Evolutionary conservation across 2,797 vertebrate species (phyloP).

Genomic region (Notamacropus eugenii): DNA sequence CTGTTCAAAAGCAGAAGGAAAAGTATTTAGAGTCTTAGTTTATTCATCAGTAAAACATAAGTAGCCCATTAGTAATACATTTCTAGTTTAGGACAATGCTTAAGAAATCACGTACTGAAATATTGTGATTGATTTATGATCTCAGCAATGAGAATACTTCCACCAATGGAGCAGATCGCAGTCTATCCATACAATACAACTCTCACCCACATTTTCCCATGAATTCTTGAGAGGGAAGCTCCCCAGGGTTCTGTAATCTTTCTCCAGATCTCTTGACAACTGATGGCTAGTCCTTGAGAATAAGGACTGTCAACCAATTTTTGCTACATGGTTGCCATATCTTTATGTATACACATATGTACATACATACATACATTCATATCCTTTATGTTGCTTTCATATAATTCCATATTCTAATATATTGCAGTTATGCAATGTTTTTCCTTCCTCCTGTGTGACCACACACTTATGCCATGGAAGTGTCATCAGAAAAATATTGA

Average conservation of each 20-base stretch:
- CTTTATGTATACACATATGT: not conserved
- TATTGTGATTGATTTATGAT: not conserved
- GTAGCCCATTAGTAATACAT: conserved; percentile 30
- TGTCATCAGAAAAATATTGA: not conserved
- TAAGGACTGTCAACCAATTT: not conserved
- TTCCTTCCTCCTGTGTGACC: not conserved
- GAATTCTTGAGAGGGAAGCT: not conserved
- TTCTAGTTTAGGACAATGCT: not conserved
- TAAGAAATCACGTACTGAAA: not conserved
- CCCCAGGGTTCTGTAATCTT: not conserved
- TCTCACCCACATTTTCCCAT: not conserved
- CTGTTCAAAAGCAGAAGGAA: conserved; percentile 13
- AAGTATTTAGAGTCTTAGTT: conserved; percentile 49
- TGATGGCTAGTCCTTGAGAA: not conserved
- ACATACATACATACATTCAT: not conserved
- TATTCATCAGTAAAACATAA: conserved; percentile 27
- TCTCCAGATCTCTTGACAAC: not conserved
- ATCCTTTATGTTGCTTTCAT: not conserved
- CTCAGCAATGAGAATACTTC: not conserved
- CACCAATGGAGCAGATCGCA: not conserved
- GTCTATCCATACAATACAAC: not conserved
- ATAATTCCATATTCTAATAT: not conserved
- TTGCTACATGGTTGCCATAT: not conserved
- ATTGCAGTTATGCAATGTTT: not conserved
- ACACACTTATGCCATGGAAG: not conserved